Percentiles rank a stretch among this genome's conserved stretches.
These are phyloP conservation scores for Beroe ovata DNA, from an alignment of 37 sponge, comb jelly and placozoan genomes.

Conservation along the genomic window DNA sequence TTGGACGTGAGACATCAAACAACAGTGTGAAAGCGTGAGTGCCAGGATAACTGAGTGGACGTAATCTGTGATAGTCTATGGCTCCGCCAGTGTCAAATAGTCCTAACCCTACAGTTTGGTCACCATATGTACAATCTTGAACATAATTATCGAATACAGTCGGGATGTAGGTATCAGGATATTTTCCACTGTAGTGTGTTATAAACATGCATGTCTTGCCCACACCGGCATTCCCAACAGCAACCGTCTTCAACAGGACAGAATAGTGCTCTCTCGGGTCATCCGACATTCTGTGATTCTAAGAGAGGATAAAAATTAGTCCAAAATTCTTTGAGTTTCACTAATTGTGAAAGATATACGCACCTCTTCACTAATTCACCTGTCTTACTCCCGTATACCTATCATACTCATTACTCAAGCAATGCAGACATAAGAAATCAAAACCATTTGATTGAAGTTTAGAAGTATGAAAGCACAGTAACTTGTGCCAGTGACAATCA, in stretches of 20 bases:
- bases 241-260: slow-evolving; percentile 10
- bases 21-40: slow-evolving; percentile 8
- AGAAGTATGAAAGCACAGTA: too few species aligned
- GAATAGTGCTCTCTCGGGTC: background rate
- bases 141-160: background rate
- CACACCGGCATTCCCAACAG: background rate
- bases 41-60: slow-evolving; percentile 29
- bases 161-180: background rate
- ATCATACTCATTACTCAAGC: too few species aligned
- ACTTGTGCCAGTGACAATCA: too few species aligned
- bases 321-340: too few species aligned
- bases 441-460: too few species aligned
- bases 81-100: background rate
- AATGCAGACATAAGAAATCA: too few species aligned
- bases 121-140: background rate
- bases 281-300: too few species aligned
- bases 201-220: slow-evolving; percentile 43
- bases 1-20: background rate
- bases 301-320: too few species aligned
- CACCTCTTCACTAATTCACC: too few species aligned
- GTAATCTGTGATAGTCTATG: slow-evolving; percentile 6
- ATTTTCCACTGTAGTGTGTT: background rate
- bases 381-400: too few species aligned
- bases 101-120: background rate
- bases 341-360: too few species aligned